Base-by-base conservation (phyloP, 2,888 invertebrate genomes). In the Cyclophora albipunctata region DNA sequence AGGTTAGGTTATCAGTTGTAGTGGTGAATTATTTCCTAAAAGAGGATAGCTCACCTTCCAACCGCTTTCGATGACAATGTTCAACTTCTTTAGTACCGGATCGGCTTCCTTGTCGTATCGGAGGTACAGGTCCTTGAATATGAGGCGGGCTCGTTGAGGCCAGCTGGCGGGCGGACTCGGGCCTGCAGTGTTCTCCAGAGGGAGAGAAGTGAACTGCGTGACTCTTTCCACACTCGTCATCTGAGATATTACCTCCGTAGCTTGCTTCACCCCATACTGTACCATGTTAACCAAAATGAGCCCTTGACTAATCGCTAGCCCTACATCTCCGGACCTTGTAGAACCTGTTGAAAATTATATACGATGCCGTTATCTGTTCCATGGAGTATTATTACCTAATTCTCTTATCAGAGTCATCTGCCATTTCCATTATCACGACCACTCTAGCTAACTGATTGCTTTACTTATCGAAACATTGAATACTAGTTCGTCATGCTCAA, bases 221-320 rank as follows among this genome's bases (percentile, higher is more conserved):
- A 96, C 92, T 47, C 96, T 89, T 74, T 96, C 96, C 0, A 96
- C 96, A 48, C 93, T 92, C 3, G 93, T 93, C 93, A 94, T 94
- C 65, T 93, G 92, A n/a, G 92, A 92, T 47, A 93, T 87, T 34
- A 92, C 91, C 71, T 96, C 96, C 0, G 96, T 93, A 40, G 93
- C 91, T 73, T 95, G 95, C 52, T 95, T 90, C 55, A 96, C 92
- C 5, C 94, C 95, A 81, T 93, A 92, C 72, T 95, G 95, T 51
- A 96, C 91, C 93, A 95, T 93, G 56, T 94, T 95, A 50, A 94
- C 94, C 53, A 96, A 71, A 60, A 93, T 92, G 49, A 94, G 78
- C 53, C 93, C 92, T 63, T 94, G 94, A 35, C 93, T 93, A 55
- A 95, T 89, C 0, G 93, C 93, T 46, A 95, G 77, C 3, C 94